Conservation (phyloP, 2,797 vertebrate genomes). For the Myoxocephalus aenaeus region DNA sequence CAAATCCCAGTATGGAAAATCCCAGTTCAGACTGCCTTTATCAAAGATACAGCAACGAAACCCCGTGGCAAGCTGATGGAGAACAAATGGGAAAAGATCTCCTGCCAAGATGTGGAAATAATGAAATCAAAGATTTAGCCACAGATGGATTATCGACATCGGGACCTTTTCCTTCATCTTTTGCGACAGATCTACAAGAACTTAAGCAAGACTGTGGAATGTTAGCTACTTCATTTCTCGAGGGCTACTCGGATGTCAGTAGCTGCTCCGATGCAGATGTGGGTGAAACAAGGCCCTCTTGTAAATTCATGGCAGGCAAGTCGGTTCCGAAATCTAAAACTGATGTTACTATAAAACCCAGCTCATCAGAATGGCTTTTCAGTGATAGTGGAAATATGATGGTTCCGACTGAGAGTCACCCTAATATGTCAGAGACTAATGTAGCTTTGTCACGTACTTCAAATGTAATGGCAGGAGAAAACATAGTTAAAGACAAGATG, state of each 20-base stretch:
- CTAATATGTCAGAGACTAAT: slow-evolving; percentile 35
- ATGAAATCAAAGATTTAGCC: slow-evolving; percentile 55
- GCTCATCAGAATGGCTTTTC: slow-evolving; percentile 60
- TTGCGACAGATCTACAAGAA: slow-evolving; percentile 65
- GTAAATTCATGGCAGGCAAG: slow-evolving; percentile 66
- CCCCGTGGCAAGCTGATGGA: slow-evolving; percentile 68
- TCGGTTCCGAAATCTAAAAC: slow-evolving; percentile 50
- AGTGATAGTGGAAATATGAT: slow-evolving; percentile 35
- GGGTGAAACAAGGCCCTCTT: slow-evolving; percentile 65
- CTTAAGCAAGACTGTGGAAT: slow-evolving; percentile 73
- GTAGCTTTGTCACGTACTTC: slow-evolving; percentile 22
- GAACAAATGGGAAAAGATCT: slow-evolving; percentile 63
- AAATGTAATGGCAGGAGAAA: slow-evolving; percentile 35
- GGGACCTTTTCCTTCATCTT: slow-evolving; percentile 60
- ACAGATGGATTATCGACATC: slow-evolving; percentile 56
- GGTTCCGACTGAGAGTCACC: slow-evolving; percentile 30
- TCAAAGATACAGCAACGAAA: slow-evolving; percentile 64
- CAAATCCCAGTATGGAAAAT: slow-evolving; percentile 58
- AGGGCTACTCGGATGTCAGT: slow-evolving; percentile 81
- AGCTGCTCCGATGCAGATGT: slow-evolving; percentile 78
- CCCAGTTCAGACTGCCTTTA: slow-evolving; percentile 70
- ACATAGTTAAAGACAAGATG: slow-evolving; percentile 5
- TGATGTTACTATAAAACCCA: slow-evolving; percentile 41
- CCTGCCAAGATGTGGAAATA: slow-evolving; percentile 57
- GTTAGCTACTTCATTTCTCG: slow-evolving; percentile 66